phyloP scores from a whole-genome alignment of 2,888 invertebrate species.

The Eucera pruinosa region DNA sequence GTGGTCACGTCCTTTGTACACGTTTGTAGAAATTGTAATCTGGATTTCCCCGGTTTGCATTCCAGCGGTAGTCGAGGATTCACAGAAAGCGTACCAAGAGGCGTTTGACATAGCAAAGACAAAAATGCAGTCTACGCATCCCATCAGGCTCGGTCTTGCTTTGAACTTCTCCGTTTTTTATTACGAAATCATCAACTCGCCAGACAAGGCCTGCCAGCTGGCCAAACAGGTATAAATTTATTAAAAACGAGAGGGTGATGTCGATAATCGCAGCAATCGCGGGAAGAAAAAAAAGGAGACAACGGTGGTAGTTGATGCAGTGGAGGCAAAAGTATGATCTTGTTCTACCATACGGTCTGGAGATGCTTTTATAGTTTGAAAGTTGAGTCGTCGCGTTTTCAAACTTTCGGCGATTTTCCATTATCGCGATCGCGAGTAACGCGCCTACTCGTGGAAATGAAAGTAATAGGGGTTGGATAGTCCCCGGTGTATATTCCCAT shows the following conservation, averaged over 20 bases:
- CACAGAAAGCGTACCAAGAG: conserved; percentile 99
- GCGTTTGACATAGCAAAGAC: conserved; percentile 99
- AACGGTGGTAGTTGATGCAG: conserved; percentile 18
- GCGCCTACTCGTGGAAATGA: too few species aligned
- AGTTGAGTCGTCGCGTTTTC: too few species aligned
- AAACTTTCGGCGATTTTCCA: background rate
- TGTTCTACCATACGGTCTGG: background rate
- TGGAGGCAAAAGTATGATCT: conserved; percentile 19
- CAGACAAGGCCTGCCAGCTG: conserved; percentile 99
- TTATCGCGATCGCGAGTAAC: background rate
- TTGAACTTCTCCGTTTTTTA: conserved; percentile 99
- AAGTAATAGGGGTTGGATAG: too few species aligned
- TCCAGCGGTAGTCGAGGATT: conserved; percentile 96
- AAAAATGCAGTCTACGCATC: conserved; percentile 99
- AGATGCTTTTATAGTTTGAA: background rate
- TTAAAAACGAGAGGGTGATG: background rate
- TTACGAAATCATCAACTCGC: conserved; percentile 99
- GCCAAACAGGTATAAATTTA: conserved; percentile 95
- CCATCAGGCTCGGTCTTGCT: conserved; percentile 99
- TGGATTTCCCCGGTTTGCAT: conserved; percentile 77
- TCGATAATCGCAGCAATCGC: conserved; percentile 16
- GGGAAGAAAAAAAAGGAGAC: background rate
- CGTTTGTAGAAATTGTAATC: conserved; percentile 52
- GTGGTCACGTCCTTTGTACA: background rate
- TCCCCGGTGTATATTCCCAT: too few species aligned